These are phyloP conservation scores for Odocoileus hemionus DNA, from an alignment of 2,113 vertebrate genomes.

Conservation along the genomic window DNA sequence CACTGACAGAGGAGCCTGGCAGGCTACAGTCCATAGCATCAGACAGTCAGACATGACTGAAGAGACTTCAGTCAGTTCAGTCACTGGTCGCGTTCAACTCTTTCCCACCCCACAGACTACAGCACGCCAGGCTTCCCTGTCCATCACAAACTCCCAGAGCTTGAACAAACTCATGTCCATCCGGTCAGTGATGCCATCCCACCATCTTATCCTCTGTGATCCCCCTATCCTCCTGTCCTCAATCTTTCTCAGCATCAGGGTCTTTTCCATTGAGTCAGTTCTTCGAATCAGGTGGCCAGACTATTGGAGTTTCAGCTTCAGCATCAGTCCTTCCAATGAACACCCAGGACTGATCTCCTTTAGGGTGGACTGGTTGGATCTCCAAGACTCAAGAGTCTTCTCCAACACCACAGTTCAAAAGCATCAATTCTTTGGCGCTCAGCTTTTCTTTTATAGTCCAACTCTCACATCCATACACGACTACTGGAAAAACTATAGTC, in stretches of 20 bases:
- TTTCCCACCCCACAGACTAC: neutral
- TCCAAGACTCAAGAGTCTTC: neutral
- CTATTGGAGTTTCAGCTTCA: neutral
- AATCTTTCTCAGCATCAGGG: neutral
- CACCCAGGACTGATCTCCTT: neutral
- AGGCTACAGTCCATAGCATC: neutral
- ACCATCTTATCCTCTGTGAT: neutral
- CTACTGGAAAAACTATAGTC: neutral
- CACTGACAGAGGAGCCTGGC: neutral
- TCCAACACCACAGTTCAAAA: neutral
- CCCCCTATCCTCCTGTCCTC: neutral
- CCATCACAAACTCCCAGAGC: neutral
- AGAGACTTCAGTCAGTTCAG: neutral
- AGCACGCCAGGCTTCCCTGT: neutral
- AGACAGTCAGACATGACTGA: neutral
- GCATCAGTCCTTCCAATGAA: neutral
- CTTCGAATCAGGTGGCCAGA: neutral
- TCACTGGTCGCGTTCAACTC: fast-evolving
- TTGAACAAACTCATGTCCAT: neutral
- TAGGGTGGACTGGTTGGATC: neutral
- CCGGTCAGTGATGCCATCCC: neutral
- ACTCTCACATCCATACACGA: neutral
- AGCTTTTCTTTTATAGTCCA: neutral
- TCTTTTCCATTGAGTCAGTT: neutral
- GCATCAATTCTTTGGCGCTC: fast-evolving